Evolutionary conservation across 2,888 invertebrate species (phyloP).

Genomic region (Diadromus collaris): DNA sequence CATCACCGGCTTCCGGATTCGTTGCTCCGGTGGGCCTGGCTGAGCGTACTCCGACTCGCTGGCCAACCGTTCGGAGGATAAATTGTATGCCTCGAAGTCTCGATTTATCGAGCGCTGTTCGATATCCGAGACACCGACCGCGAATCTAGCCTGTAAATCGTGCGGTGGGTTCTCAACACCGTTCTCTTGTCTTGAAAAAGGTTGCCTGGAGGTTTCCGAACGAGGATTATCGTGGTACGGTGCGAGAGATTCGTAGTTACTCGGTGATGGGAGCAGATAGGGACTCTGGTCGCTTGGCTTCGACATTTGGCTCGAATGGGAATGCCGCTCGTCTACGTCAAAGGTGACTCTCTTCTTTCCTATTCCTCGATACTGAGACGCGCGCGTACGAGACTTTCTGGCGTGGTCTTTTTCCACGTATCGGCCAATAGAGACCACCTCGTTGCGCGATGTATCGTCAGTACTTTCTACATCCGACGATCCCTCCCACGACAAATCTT

Average conservation of each 20-base stretch:
- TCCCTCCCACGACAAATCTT: not conserved
- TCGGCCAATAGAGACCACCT: not conserved
- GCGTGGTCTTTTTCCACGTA: not conserved
- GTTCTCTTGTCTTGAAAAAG: not conserved
- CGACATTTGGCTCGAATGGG: not conserved
- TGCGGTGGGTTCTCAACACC: no score
- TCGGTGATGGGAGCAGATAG: not conserved
- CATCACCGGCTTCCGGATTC: slow-evolving; percentile 34
- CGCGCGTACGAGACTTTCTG: not conserved
- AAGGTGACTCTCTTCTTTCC: not conserved
- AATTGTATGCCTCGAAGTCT: not conserved
- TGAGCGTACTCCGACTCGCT: not conserved
- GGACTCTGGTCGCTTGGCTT: not conserved
- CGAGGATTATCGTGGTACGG: not conserved
- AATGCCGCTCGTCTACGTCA: not conserved
- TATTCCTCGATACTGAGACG: not conserved
- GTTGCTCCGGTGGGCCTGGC: not conserved
- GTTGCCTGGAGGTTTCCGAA: not conserved
- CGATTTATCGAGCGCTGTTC: not conserved
- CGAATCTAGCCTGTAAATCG: not conserved
- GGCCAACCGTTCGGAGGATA: not conserved
- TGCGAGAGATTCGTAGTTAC: not conserved
- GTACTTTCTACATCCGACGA: not conserved
- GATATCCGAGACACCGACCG: not conserved
- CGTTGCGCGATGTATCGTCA: not conserved